Percentiles rank a stretch among this genome's conserved stretches.
Conservation (phyloP, 2,797 vertebrate species). For the Tokudaia tokunoshimensis region DNA sequence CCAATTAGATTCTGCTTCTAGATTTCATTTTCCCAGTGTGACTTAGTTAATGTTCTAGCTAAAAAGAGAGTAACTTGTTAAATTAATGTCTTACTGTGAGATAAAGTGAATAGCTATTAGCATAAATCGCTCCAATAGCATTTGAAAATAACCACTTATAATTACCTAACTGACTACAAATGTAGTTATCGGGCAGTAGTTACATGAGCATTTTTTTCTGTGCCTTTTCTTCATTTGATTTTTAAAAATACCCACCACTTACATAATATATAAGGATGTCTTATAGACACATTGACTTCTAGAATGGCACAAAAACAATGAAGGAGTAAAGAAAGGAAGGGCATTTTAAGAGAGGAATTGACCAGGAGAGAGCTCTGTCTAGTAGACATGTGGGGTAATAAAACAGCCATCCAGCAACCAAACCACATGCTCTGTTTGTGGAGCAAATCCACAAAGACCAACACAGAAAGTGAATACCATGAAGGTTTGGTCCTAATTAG, state of each 20-base stretch:
- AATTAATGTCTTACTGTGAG: constrained; percentile 51
- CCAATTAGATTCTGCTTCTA: constrained; percentile 54
- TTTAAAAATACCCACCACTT: background rate
- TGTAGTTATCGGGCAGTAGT: background rate
- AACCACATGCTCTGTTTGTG: background rate
- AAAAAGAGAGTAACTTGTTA: constrained; percentile 61
- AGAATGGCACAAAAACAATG: background rate
- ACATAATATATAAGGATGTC: background rate
- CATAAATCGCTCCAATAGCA: constrained; percentile 24
- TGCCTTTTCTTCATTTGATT: background rate
- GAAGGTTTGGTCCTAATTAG: background rate
- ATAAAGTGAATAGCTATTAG: constrained; percentile 30
- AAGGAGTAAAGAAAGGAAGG: background rate
- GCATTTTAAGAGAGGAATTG: background rate
- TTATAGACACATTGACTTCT: background rate
- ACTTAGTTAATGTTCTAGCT: constrained; percentile 57
- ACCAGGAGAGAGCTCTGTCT: background rate
- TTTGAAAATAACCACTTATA: constrained; percentile 33
- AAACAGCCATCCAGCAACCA: background rate
- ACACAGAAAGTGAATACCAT: background rate
- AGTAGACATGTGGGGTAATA: background rate
- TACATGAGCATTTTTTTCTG: background rate
- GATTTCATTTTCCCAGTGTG: constrained; percentile 59
- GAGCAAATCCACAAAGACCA: background rate
- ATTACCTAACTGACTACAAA: constrained; percentile 26